A percentile compares a stretch with the other conserved stretches of the same genome.
These are phyloP conservation scores for Natator depressus DNA, from an alignment of 2,113 vertebrate genomes.

Conservation along the genomic window DNA sequence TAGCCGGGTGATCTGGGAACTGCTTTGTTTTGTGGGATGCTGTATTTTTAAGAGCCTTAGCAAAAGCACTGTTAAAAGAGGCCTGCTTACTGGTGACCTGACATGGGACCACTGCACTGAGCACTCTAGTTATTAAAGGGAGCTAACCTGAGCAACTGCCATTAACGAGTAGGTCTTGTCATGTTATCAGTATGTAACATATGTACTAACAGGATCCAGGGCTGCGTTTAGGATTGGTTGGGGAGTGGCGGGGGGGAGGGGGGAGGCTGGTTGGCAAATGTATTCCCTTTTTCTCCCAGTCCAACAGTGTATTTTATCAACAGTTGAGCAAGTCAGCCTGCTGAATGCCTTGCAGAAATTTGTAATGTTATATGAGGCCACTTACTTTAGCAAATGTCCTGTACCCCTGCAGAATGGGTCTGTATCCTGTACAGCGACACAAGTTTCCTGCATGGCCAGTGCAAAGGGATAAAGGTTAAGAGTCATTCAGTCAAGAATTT, in stretches of 20 bases:
- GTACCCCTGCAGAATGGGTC: conserved; percentile 93
- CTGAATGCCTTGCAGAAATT: not conserved
- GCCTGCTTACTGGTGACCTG: not conserved
- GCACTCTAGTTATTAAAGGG: not conserved
- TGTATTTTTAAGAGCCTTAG: not conserved
- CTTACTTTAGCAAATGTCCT: conserved; percentile 91
- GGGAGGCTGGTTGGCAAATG: not conserved
- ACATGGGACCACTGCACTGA: not conserved
- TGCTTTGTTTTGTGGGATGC: not conserved
- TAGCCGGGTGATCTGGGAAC: not conserved
- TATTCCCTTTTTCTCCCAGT: not conserved
- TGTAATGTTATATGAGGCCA: not conserved
- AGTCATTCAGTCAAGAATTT: not conserved
- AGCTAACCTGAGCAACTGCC: not conserved
- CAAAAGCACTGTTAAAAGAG: not conserved
- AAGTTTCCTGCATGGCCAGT: conserved; percentile 85
- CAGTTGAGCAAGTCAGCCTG: not conserved
- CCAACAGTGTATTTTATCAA: not conserved
- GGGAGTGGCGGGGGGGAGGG: not conserved
- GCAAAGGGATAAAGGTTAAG: not conserved
- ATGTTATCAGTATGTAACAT: not conserved
- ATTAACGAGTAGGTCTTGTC: not conserved
- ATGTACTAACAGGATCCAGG: not conserved
- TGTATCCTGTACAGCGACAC: conserved; percentile 96
- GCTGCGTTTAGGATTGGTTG: not conserved